Base-by-base conservation (phyloP, 2,113 vertebrate species). In the Cryptotis parvus region DNA sequence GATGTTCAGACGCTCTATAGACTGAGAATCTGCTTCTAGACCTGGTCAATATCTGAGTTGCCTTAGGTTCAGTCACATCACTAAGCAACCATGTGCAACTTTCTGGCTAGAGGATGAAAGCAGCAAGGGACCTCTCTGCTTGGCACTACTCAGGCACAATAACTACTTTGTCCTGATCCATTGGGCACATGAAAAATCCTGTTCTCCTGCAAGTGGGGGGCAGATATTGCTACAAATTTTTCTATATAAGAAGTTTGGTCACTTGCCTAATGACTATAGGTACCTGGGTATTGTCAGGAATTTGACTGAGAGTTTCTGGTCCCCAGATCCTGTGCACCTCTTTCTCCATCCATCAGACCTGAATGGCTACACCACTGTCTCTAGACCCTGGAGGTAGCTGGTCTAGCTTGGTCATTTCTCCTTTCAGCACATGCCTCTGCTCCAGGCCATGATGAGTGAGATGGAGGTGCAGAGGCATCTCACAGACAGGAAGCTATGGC, bases 191-290 rank as follows among this genome's bases (percentile, higher is more conserved):
- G 84, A 49, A 14, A 33, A 10, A 29, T 24, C 31, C 1, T 2
- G 55, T 6, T 35, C 31, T 20, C 22, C 0, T n/a, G 12, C 22
- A 35, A 27, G 4, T 16, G 7, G n/a, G 29, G 22, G 16, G 18
- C 6, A 68, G 35, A 27, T 2, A 12, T 18, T 3, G 3, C 45
- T 35, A 41, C 0, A 15, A 18, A 27, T 49, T n/a, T 43, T 55
- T 41, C 61, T 26, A 66, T 35, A 41, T 4, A 35, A 90, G 77
- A 39, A 20, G 9, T 9, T 27, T 61, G 5, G 45, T 0, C 33
- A 45, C 20, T 31, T 31, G 9, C 7, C 7, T 10, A 1, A 83
- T 39, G 37, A 9, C n/a, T 49, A 9, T 0, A 0, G 3, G 10
- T 58, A 24, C 18, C 9, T 0, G 41, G 12, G 65, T 16, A 11